Base-by-base conservation (phyloP, 2,888 invertebrate species). In the Cryptus armator region DNA sequence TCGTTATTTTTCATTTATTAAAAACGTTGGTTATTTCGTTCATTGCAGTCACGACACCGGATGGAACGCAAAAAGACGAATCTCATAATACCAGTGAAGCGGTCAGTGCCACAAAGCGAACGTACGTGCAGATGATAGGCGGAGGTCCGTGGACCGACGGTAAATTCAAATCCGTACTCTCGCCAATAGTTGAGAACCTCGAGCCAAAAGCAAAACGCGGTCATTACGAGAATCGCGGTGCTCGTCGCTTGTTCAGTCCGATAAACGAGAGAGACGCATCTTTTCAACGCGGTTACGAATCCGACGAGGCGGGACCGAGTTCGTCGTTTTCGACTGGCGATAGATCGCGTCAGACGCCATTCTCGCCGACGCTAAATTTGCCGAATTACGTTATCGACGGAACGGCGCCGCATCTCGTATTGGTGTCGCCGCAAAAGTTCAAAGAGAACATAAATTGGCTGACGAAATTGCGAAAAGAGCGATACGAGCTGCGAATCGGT, bases 351-450 rank as follows among this genome's bases (percentile, higher is more conserved):
- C 72, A 85, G 81, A 79, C 83, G 72, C 84, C 88, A 2, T 94
- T 94, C 68, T 96, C 97, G 1, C 97, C 97, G 0, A 97, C 97
- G 0, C 94, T 95, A 16, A 96, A 97, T 91, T 92, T 98, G 84
- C 98, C 98, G 0, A 96, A 98, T 94, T 98, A 95, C 89, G 97
- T 97, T 0, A 88, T 96, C 14, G 96, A 96, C 88, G 97, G 97
- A 0, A 96, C 96, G 51, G 97, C 97, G 0, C 97, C 97, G 0
- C 97, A 97, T 92, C 92, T 97, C 74, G 94, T 95, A 53, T 94
- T 95, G 70, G 96, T 96, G 95, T 97, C 97, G 0, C 97, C 97
- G 0, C 95, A 95, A 44, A 96, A 96, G 83, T 94, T 94, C 44
- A 95, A 95, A 85, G 95, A 95, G 71, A 95, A 96, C 86, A 94